Percentiles rank a stretch among this genome's conserved stretches.
Evolutionary conservation across 2,797 vertebrate genomes (phyloP).

Genomic region (Sebastes vulpes): DNA sequence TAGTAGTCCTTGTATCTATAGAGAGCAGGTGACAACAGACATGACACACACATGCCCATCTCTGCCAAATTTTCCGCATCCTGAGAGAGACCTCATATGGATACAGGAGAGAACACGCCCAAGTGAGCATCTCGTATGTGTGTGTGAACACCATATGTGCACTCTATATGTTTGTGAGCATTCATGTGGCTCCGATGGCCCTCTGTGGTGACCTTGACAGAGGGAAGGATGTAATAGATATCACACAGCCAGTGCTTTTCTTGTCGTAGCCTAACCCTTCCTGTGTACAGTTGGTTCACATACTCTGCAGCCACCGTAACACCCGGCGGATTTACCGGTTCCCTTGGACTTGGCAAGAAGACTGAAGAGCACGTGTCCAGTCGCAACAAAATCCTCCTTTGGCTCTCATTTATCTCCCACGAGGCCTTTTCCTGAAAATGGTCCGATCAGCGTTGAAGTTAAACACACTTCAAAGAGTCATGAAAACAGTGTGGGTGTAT

Average conservation of each 20-base stretch:
- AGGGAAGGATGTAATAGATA: constrained; percentile 32
- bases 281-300: neutral
- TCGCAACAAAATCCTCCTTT: neutral
- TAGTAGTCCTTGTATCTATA: neutral
- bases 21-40: constrained; percentile 7
- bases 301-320: neutral
- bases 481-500: constrained; percentile 52
- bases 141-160: constrained; percentile 15
- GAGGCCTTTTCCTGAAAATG: constrained; percentile 37
- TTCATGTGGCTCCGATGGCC: neutral
- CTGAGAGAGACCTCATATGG: constrained; percentile 1
- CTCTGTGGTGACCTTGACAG: constrained; percentile 28
- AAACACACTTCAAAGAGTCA: constrained; percentile 60
- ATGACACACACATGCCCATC: neutral
- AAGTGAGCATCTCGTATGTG: neutral
- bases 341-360: neutral
- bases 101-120: constrained; percentile 1
- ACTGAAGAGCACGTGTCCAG: neutral
- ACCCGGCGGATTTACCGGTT: neutral
- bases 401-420: constrained; percentile 23
- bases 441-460: constrained; percentile 36
- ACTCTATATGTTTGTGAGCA: constrained; percentile 16
- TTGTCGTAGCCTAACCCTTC: neutral
- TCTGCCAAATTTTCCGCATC: constrained; percentile 15
- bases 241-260: constrained; percentile 3